Conservation (phyloP, 2,888 invertebrate species). For the Sipha maydis region DNA sequence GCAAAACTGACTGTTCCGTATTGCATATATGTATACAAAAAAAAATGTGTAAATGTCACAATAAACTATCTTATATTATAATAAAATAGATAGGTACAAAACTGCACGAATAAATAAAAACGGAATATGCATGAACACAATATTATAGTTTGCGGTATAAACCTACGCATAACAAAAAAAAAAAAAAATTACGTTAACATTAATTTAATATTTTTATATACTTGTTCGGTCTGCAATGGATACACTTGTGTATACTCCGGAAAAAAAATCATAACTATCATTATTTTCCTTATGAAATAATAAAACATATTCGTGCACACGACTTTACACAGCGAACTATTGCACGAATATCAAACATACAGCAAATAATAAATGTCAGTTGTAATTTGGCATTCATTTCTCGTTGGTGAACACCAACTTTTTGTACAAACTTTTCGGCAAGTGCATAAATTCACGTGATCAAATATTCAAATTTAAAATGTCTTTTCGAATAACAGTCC, state of each 20-base stretch:
- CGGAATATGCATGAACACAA: neutral
- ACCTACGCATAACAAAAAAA: neutral
- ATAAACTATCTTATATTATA: neutral
- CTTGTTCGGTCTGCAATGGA: too few relatives aligned
- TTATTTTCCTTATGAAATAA: neutral
- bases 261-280: neutral
- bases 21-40: neutral
- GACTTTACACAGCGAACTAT: neutral
- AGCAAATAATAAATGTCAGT: neutral
- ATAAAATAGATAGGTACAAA: neutral
- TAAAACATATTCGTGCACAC: neutral
- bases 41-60: neutral
- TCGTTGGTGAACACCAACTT: conserved; percentile 19
- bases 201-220: neutral
- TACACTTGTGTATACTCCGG: too few relatives aligned
- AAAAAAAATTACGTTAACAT: neutral
- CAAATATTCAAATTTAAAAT: conserved; percentile 46
- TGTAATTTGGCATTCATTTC: conserved; percentile 19
- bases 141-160: neutral
- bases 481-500: conserved; percentile 4
- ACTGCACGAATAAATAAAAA: neutral
- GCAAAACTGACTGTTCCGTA: too few relatives aligned
- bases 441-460: conserved; percentile 42
- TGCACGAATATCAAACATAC: neutral
- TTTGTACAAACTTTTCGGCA: conserved; percentile 27